Evolutionary conservation across 2,888 invertebrate species (phyloP).

Genomic region (Chirona hameri): DNA sequence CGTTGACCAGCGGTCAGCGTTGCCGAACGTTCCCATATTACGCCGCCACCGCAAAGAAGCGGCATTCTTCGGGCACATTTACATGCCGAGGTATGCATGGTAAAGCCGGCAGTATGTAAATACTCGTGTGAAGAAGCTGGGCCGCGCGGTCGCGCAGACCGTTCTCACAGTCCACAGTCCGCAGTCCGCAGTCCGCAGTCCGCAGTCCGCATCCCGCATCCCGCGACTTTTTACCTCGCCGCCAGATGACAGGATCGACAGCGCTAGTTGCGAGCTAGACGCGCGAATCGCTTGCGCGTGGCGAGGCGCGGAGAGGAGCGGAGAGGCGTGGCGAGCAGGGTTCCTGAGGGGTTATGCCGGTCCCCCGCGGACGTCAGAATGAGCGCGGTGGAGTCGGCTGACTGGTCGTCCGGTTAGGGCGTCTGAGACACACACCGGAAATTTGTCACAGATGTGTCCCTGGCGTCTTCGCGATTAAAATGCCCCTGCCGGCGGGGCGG

Average conservation of each 20-base stretch:
- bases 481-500: neutral
- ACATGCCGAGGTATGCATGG: conserved; percentile 22
- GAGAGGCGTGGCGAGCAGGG: too few species aligned
- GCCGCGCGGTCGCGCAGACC: neutral
- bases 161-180: neutral
- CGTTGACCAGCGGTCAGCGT: neutral
- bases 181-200: too few species aligned
- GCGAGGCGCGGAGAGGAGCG: neutral
- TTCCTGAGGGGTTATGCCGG: too few species aligned
- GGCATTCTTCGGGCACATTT: conserved; percentile 8
- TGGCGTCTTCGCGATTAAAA: neutral
- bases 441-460: neutral
- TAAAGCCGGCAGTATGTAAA: conserved; percentile 11
- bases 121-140: neutral
- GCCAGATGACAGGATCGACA: neutral
- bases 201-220: too few species aligned
- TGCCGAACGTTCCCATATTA: neutral
- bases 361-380: too few species aligned
- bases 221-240: neutral
- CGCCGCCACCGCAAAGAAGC: conserved; percentile 5
- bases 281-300: neutral
- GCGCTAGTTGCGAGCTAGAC: neutral
- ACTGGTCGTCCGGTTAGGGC: neutral
- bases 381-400: neutral
- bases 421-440: neutral